These are phyloP conservation scores for Herpailurus yagouaroundi DNA, from an alignment of 2,113 vertebrate genomes.

Conservation along the genomic window DNA sequence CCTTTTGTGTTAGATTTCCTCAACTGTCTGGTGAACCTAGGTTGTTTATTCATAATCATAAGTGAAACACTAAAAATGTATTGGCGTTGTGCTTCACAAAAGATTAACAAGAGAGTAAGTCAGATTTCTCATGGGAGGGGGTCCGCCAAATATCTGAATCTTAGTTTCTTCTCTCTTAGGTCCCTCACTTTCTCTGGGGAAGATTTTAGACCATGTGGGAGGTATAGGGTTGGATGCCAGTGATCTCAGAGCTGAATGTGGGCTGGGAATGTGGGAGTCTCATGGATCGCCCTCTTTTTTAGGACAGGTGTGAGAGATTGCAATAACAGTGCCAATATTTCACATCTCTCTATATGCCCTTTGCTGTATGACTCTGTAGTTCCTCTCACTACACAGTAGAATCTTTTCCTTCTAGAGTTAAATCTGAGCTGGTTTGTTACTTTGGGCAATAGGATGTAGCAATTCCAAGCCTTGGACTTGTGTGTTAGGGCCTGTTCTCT, in stretches of 20 bases:
- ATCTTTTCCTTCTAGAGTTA: background rate
- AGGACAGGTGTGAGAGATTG: background rate
- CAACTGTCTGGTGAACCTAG: background rate
- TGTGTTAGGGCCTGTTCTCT: background rate
- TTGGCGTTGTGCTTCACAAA: background rate
- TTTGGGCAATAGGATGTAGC: background rate
- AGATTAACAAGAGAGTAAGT: background rate
- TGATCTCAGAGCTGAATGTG: background rate
- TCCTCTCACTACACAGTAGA: background rate
- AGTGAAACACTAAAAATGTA: background rate
- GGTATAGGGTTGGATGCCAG: background rate
- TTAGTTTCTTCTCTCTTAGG: background rate
- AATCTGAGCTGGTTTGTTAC: background rate
- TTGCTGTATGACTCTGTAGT: background rate
- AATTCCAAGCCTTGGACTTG: background rate
- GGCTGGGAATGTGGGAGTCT: background rate
- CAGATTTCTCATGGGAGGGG: background rate
- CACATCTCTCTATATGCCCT: background rate
- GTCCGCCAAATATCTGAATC: background rate
- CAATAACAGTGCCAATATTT: background rate
- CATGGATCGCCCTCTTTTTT: background rate
- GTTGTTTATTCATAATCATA: background rate
- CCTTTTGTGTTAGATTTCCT: slow-evolving; percentile 19
- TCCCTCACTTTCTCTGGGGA: background rate
- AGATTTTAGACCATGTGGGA: background rate